Percentiles rank a stretch among this genome's conserved stretches.
Evolutionary conservation across 1,140 invertebrate genomes (phyloP).

Genomic region (Littorina saxatilis): DNA sequence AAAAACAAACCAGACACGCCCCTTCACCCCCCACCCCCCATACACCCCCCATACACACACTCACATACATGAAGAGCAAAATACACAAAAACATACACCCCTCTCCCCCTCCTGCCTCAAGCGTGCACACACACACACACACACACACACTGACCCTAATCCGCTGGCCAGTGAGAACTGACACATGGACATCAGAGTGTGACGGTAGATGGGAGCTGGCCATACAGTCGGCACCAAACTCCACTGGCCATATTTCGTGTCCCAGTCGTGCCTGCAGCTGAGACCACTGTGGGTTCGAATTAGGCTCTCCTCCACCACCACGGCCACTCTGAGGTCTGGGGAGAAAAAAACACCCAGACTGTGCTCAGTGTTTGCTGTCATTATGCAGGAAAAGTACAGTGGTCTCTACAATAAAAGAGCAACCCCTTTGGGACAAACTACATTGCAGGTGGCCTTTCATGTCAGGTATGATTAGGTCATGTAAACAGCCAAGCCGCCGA

Average conservation of each 20-base stretch:
- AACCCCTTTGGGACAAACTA: no score
- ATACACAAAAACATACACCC: background rate
- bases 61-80: background rate
- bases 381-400: no score
- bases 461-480: no score
- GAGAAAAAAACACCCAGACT: no score
- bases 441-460: no score
- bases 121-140: background rate
- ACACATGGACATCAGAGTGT: constrained; percentile 76
- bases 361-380: constrained; percentile 26
- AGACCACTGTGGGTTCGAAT: constrained; percentile 33
- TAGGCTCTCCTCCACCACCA: background rate
- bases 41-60: constrained; percentile 19
- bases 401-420: no score
- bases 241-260: constrained; percentile 47
- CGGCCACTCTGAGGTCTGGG: background rate
- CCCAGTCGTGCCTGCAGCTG: constrained; percentile 50
- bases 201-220: constrained; percentile 76
- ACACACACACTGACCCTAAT: constrained; percentile 69
- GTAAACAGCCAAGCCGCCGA: no score
- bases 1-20: background rate
- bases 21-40: background rate
- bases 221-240: constrained; percentile 70
- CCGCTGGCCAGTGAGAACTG: constrained; percentile 70
- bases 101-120: background rate